Evolutionary conservation across 2,888 invertebrate genomes (phyloP).

Genomic region (Orthosia cruda): DNA sequence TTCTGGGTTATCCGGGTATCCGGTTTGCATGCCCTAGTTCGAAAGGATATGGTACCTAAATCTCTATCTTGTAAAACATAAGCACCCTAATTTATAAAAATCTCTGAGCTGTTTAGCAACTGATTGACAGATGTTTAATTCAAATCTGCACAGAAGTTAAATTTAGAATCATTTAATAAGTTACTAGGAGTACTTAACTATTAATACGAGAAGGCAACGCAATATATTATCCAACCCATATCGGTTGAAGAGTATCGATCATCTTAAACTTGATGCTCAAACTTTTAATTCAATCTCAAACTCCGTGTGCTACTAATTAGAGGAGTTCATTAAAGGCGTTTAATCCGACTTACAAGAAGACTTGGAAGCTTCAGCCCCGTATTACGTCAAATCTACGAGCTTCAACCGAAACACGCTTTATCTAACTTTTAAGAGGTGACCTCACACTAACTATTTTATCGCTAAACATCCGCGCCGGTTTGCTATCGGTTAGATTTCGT

Average conservation of each 20-base stretch:
- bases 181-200: background rate
- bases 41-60: too few relatives aligned
- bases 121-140: too few relatives aligned
- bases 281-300: constrained; percentile 11
- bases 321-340: constrained; percentile 13
- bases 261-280: background rate
- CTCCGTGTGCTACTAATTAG: constrained; percentile 12
- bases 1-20: too few relatives aligned
- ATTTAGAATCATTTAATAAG: too few relatives aligned
- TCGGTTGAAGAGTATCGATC: too few relatives aligned
- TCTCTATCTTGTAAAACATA: too few relatives aligned
- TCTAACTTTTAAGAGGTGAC: constrained; percentile 6
- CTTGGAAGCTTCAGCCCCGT: background rate
- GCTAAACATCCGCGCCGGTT: constrained; percentile 11
- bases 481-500: constrained; percentile 7
- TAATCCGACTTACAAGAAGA: background rate
- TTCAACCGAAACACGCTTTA: constrained; percentile 23
- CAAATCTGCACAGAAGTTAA: too few relatives aligned
- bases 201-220: background rate
- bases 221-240: background rate
- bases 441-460: constrained; percentile 32
- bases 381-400: constrained; percentile 35
- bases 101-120: too few relatives aligned
- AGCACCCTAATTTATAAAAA: too few relatives aligned
- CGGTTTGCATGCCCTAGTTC: too few relatives aligned